Percentiles rank a stretch among this genome's conserved stretches.
phyloP scores from a whole-genome alignment of 2,113 vertebrate genomes.

The Gobio gobio region DNA sequence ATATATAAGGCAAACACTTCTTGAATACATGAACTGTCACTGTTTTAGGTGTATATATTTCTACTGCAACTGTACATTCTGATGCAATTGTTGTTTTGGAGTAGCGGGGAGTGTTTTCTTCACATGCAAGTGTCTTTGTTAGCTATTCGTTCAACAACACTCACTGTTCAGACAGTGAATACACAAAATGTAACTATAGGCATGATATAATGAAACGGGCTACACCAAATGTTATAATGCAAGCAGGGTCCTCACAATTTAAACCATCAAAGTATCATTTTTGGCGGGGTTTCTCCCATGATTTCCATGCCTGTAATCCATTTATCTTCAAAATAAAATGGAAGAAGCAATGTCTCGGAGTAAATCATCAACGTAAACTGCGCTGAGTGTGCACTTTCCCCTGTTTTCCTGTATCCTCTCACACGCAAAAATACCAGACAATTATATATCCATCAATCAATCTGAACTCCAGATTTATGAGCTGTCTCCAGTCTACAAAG shows the following conservation, averaged over 20 bases:
- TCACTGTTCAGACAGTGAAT: not conserved
- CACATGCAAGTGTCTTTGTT: not conserved
- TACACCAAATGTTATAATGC: not conserved
- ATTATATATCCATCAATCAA: slow-evolving; percentile 35
- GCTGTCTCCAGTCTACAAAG: not conserved
- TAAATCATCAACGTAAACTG: not conserved
- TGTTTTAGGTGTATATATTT: not conserved
- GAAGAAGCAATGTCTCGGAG: slow-evolving; percentile 16
- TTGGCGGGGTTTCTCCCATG: not conserved
- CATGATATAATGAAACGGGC: not conserved
- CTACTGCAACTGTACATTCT: not conserved
- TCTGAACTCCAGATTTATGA: slow-evolving; percentile 39
- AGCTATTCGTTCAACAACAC: not conserved
- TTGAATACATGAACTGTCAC: not conserved
- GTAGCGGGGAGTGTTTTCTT: not conserved
- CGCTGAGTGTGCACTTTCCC: slow-evolving; percentile 19
- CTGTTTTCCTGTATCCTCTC: not conserved
- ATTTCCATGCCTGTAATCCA: not conserved
- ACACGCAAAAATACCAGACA: slow-evolving; percentile 18
- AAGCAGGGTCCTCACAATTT: not conserved
- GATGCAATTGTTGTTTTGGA: not conserved
- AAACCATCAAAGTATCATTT: slow-evolving; percentile 4
- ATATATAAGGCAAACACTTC: not conserved
- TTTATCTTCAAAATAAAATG: not conserved
- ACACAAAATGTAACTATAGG: not conserved